Percentiles rank a stretch among this genome's conserved stretches.
Evolutionary conservation across 2,113 vertebrate genomes (phyloP).

Genomic region (Himantopus leucocephalus): DNA sequence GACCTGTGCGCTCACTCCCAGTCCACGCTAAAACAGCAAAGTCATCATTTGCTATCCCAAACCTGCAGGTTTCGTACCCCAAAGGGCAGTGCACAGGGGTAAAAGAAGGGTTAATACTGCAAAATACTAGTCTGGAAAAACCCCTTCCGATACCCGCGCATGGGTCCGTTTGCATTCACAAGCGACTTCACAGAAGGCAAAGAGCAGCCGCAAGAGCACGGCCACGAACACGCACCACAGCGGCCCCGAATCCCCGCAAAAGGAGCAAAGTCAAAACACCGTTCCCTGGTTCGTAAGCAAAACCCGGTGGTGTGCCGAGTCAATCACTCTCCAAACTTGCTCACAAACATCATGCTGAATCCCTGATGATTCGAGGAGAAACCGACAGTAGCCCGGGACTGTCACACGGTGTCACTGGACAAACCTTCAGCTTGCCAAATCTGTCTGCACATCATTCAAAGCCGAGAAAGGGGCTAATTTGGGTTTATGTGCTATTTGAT

Average conservation of each 20-base stretch:
- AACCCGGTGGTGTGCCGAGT: not conserved
- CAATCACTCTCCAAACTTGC: not conserved
- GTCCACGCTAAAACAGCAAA: too few species aligned
- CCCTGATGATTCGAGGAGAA: fast-evolving
- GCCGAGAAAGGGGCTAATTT: not conserved
- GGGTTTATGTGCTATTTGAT: not conserved
- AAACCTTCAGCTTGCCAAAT: not conserved
- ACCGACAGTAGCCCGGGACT: not conserved
- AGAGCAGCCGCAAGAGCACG: not conserved
- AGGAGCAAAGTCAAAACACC: not conserved
- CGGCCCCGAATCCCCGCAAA: not conserved
- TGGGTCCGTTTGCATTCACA: not conserved
- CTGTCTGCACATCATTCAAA: not conserved
- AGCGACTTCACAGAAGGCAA: not conserved
- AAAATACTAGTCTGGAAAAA: not conserved
- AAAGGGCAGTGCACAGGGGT: not conserved
- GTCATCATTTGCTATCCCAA: too few species aligned
- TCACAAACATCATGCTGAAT: not conserved
- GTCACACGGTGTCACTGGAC: not conserved
- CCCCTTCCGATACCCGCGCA: not conserved
- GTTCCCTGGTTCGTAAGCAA: not conserved
- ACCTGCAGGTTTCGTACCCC: not conserved
- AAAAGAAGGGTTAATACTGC: not conserved
- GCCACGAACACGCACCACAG: fast-evolving
- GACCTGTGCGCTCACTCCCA: too few species aligned